Conservation (phyloP, 1,140 invertebrate species). For the Bombus superbus region DNA sequence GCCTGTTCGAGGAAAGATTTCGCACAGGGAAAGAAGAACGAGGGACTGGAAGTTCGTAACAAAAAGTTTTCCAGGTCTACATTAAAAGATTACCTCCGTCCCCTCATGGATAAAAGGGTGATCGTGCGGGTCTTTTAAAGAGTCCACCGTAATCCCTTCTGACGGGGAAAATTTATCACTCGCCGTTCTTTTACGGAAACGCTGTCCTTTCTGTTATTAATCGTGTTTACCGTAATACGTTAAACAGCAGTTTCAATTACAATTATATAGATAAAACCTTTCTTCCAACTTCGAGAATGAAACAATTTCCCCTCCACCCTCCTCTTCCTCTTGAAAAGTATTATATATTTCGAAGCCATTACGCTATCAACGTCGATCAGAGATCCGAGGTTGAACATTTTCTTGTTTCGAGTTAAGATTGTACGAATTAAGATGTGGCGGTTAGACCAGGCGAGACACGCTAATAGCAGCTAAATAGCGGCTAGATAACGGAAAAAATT, state of each 20-base stretch:
- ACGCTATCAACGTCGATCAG: not conserved
- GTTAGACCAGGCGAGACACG: constrained; percentile 11
- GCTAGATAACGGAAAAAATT: constrained; percentile 59
- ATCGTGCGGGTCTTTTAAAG: constrained; percentile 15
- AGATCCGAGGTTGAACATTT: not conserved
- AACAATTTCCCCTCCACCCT: no score
- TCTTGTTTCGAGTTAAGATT: not conserved
- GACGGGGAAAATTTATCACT: constrained; percentile 16
- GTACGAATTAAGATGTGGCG: not conserved
- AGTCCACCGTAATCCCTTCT: constrained; percentile 31
- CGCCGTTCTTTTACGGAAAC: not conserved
- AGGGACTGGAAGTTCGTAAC: not conserved
- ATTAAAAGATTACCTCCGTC: constrained; percentile 35
- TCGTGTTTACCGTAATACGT: not conserved
- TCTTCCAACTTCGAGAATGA: not conserved
- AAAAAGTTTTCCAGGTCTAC: constrained; percentile 13
- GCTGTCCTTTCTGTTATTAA: not conserved
- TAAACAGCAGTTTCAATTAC: not conserved
- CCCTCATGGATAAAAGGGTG: not conserved
- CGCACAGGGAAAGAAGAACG: not conserved
- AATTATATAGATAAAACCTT: not conserved
- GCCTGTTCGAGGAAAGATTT: not conserved
- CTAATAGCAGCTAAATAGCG: constrained; percentile 10
- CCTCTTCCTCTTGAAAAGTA: not conserved
- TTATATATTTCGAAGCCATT: no score